phyloP scores from a whole-genome alignment of 2,113 vertebrate species.

The Myanophis thanlyinensis region DNA sequence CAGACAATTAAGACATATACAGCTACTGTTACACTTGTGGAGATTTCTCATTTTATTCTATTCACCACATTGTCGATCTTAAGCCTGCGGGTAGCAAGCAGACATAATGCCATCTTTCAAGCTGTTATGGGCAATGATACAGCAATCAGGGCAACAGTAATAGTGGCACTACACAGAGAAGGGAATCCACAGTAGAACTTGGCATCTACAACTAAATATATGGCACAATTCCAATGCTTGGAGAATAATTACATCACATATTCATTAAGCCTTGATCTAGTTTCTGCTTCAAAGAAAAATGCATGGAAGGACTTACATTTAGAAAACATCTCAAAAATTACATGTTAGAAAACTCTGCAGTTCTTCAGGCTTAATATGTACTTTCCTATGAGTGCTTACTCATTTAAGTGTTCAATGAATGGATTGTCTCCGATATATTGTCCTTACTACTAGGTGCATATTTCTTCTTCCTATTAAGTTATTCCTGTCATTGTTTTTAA shows the following conservation, averaged over 20 bases:
- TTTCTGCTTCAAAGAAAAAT: slow-evolving; percentile 4
- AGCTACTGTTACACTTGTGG: neutral
- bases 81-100: neutral
- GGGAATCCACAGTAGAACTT: slow-evolving; percentile 2
- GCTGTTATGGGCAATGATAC: neutral
- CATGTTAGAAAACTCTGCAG: slow-evolving; percentile 5
- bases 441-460: neutral
- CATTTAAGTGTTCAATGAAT: neutral
- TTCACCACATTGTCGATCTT: neutral
- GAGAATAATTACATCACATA: slow-evolving; percentile 33
- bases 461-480: neutral
- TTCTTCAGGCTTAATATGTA: neutral
- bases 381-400: neutral
- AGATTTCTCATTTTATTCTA: slow-evolving; percentile 4
- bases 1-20: neutral
- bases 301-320: slow-evolving; percentile 11
- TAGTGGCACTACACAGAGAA: neutral
- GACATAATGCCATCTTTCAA: neutral
- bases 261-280: slow-evolving; percentile 19
- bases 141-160: neutral
- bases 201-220: slow-evolving; percentile 1
- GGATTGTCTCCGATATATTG: neutral
- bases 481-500: neutral
- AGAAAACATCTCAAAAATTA: slow-evolving; percentile 9
- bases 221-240: slow-evolving; percentile 7